Evolutionary conservation across 2,888 invertebrate species (phyloP).

Genomic region (Thereva unica): DNA sequence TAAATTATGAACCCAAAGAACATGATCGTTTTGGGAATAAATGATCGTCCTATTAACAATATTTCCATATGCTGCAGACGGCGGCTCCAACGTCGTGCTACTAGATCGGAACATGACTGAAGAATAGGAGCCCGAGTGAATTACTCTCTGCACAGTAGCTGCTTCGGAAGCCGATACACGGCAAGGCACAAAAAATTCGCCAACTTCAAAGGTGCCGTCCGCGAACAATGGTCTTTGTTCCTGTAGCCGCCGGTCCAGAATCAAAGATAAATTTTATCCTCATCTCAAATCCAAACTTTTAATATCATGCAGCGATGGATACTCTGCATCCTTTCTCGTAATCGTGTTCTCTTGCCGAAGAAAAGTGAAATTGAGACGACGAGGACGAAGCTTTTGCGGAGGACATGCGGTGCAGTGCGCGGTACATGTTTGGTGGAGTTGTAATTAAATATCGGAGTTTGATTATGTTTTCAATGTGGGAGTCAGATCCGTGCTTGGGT

Average conservation of each 20-base stretch:
- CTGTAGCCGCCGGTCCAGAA: conserved; percentile 20
- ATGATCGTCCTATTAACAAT: conserved; percentile 40
- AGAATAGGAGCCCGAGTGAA: conserved; percentile 40
- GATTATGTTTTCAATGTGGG: too few species aligned
- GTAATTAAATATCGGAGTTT: too few species aligned
- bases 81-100: conserved; percentile 21
- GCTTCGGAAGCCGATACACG: conserved; percentile 11
- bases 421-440: too few species aligned
- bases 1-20: conserved; percentile 37
- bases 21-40: conserved; percentile 38
- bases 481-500: too few species aligned
- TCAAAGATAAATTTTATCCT: conserved; percentile 31
- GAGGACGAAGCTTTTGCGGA: too few species aligned
- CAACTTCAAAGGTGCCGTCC: conserved; percentile 28
- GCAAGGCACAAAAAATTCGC: conserved; percentile 19
- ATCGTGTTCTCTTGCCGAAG: too few species aligned
- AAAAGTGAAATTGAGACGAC: too few species aligned
- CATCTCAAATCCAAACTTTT: conserved; percentile 29
- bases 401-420: too few species aligned
- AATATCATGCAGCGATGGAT: conserved; percentile 33
- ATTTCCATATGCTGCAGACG: conserved; percentile 39
- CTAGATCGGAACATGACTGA: conserved; percentile 38
- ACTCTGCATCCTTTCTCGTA: background rate
- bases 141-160: conserved; percentile 36
- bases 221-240: conserved; percentile 33